Conservation (phyloP, 2,888 invertebrate genomes). For the Subacronicta megacephala region DNA sequence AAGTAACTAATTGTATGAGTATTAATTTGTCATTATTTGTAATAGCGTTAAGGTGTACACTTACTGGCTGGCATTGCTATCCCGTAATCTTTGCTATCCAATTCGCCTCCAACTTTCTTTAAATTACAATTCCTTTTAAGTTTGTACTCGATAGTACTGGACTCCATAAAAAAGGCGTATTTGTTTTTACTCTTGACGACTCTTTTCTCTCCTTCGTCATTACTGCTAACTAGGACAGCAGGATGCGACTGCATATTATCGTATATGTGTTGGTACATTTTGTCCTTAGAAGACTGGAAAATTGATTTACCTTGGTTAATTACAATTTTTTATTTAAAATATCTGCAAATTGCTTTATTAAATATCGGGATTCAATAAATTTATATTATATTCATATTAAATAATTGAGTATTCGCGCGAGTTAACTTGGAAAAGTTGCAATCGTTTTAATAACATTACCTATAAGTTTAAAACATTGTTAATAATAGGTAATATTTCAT, state of each 20-base stretch:
- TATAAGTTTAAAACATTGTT: too few relatives aligned
- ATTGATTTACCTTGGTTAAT: constrained; percentile 28
- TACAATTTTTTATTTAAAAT: too few relatives aligned
- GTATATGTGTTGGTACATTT: constrained; percentile 96
- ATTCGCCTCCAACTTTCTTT: constrained; percentile 93
- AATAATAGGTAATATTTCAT: too few relatives aligned
- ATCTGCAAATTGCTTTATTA: too few relatives aligned
- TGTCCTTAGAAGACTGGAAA: constrained; percentile 92
- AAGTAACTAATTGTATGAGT: too few relatives aligned
- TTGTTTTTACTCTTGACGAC: constrained; percentile 88
- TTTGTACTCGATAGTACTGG: constrained; percentile 97
- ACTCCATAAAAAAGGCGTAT: constrained; percentile 99
- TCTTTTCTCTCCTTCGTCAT: constrained; percentile 95
- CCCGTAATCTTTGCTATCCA: constrained; percentile 96
- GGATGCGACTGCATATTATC: constrained; percentile 95
- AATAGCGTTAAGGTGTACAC: constrained; percentile 59
- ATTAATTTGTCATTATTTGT: too few relatives aligned
- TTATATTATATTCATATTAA: too few relatives aligned
- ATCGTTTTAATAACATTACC: too few relatives aligned
- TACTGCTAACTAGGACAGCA: constrained; percentile 93
- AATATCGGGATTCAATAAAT: too few relatives aligned
- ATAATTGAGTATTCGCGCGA: too few relatives aligned
- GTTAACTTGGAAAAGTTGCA: too few relatives aligned
- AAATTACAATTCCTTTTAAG: constrained; percentile 95
- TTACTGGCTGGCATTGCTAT: constrained; percentile 95